Evolutionary conservation across 2,797 vertebrate genomes (phyloP).

Genomic region (Steatocranus sp.): DNA sequence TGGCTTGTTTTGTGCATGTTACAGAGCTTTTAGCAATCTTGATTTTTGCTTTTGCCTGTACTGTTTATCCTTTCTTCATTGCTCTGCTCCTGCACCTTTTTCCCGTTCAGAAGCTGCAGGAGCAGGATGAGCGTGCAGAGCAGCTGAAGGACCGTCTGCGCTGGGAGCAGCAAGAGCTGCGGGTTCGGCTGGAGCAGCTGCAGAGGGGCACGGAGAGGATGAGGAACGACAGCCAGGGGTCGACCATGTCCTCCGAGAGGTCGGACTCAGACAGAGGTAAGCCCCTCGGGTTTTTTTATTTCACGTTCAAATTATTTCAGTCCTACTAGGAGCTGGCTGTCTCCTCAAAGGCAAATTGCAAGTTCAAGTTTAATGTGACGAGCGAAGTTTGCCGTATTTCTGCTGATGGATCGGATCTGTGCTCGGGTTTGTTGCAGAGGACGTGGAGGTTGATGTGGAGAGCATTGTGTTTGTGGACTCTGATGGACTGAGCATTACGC

Average conservation of each 20-base stretch:
- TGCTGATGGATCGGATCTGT: not conserved
- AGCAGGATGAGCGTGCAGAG: constrained; percentile 83
- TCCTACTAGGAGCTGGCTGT: not conserved
- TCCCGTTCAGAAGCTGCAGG: constrained; percentile 83
- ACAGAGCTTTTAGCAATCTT: not conserved
- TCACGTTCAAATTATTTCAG: not conserved
- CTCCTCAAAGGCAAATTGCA: not conserved
- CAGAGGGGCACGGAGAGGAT: constrained; percentile 76
- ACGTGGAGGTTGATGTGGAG: constrained; percentile 89
- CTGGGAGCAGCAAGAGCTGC: constrained; percentile 83
- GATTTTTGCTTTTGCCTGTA: not conserved
- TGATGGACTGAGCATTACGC: constrained; percentile 74
- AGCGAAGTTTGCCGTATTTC: not conserved
- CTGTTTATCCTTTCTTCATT: not conserved
- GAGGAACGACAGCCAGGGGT: constrained; percentile 86
- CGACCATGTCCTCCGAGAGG: constrained; percentile 85
- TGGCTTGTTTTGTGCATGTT: not conserved
- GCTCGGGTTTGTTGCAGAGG: constrained; percentile 73
- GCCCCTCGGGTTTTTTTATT: not conserved
- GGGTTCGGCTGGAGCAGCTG: constrained; percentile 79
- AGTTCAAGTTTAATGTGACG: not conserved
- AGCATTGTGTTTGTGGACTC: constrained; percentile 78
- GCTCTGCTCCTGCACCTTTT: not conserved
- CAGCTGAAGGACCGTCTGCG: constrained; percentile 82
- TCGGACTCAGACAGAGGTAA: constrained; percentile 89